Evolutionary conservation across 2,113 vertebrate species (phyloP), one percentile per base, ranked within the genome.

Genomic region (Cochlearius cochlearius): DNA sequence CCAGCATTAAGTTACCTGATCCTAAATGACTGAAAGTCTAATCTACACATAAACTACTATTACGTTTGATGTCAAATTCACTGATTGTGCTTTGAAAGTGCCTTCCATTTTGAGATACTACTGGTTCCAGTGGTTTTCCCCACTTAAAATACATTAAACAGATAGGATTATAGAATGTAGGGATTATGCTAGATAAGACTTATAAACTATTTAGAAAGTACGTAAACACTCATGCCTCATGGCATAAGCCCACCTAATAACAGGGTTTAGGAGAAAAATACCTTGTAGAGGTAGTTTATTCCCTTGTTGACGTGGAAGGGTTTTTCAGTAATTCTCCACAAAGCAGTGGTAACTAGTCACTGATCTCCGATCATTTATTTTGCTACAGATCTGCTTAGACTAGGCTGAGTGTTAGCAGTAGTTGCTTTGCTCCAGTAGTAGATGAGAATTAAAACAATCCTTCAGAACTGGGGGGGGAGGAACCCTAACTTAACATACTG

Each of bases 141-240:
- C 67, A 20, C 23, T 66, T 73, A 85, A 94, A 96, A 76, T 95
- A 82, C 45, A 91, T 95, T 94, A 90, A 94, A 87, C 81, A 96
- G 93, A 93, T 90, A 94, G 96, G 95, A 97, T 97, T 97, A 96
- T 85, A 74, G 91, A 86, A 92, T 91, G 63, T 41, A 73, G 87
- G 96, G 97, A 97, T 97, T 97, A 97, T 56, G 71, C 55, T 96
- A 91, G 96, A 96, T 97, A 95, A 97, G 94, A 96, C 68, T 90
- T 92, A 36, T 68, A 86, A 95, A 96, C 90, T 91, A 87, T 97
- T 96, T 77, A 90, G 45, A 30, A 95, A 88, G 71, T 94, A 80
- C 88, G 93, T 95, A 97, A 96, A 97, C 91, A 94, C 60, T 75
- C 36, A 36, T 76, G 89, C 92, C 81, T 95, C n/a, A 29, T 94